Base-by-base conservation (phyloP, 1,140 invertebrate species). In the Lepidostoma basale region DNA sequence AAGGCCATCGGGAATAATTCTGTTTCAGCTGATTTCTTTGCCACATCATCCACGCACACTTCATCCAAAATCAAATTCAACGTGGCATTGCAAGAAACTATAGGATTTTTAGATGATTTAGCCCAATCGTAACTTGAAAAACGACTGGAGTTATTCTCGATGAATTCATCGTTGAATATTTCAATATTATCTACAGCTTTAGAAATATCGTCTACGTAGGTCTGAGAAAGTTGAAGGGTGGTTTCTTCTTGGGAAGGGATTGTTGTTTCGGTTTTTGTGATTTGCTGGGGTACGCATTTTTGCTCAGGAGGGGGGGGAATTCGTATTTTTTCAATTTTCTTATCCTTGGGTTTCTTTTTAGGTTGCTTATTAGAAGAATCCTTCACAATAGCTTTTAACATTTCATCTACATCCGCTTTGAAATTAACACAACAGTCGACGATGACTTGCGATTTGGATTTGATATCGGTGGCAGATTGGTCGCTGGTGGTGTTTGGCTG, bases 111-210 rank as follows among this genome's bases (percentile, higher is more conserved):
- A 6, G 36, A 42, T 25, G 39, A 42, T 14, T 60, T 60, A n/a
- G 36, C 36, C 36, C 39, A 42, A 42, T 42, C 25, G 16, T 40
- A 40, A 39, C n/a, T 60, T 2, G 39, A 60, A 14, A 42, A 25
- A 25, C 36, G 39, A 6, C 10, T 25, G 12, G 36, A 22, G 14
- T 60, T 42, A 22, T 42, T 60, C 16, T 14, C 12, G 25, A 42
- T 40, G 4, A 42, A 42, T 60, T 60, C 56, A 26, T 60, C 56
- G 10, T 60, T 60, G 23, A 45, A 62, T 30, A 73, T 58, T 59
- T 73, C 62, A 23, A 73, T 69, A 25, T 58, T 39, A 12, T 73
- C 67, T 12, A 67, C 58, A 4, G 71, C 71, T 58, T 63, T 73
- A 40, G 59, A 62, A 44, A 70, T 52, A 56, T 70, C 69, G 28